Evolutionary conservation across 2,113 vertebrate genomes (phyloP).

Genomic region (Typhlomys cinereus): DNA sequence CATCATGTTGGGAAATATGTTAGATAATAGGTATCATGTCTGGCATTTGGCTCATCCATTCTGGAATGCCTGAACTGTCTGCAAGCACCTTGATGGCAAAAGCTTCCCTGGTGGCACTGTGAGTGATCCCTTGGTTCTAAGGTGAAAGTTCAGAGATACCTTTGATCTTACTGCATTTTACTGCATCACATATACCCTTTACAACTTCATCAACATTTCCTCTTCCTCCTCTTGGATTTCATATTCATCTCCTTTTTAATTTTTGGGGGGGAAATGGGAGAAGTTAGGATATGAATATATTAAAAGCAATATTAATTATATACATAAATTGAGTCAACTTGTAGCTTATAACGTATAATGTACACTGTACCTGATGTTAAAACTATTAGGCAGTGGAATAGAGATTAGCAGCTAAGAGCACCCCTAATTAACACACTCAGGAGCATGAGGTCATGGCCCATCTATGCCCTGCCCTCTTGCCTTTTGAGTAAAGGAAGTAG

Average conservation of each 20-base stretch:
- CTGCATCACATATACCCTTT: neutral
- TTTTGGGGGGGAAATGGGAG: neutral
- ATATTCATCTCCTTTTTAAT: neutral
- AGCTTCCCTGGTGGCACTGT: neutral
- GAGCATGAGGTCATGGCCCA: neutral
- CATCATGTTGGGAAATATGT: neutral
- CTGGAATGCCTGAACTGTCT: neutral
- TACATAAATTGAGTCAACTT: neutral
- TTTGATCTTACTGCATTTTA: neutral
- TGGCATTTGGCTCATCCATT: too few relatives aligned
- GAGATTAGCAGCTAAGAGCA: neutral
- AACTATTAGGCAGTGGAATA: neutral
- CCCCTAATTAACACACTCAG: neutral
- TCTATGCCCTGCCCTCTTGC: neutral
- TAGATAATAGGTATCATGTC: too few relatives aligned
- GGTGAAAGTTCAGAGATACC: neutral
- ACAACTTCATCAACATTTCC: too few relatives aligned
- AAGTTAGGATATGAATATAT: neutral
- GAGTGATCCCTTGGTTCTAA: neutral
- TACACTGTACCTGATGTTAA: too few relatives aligned
- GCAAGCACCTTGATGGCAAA: neutral
- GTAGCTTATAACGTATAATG: too few relatives aligned
- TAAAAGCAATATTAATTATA: neutral
- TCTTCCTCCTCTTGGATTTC: neutral
- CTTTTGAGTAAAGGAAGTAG: conserved; percentile 37